A percentile compares a stretch with the other conserved stretches of the same genome.
These are phyloP conservation scores for Apostichopus japonicus DNA, from an alignment of 35 echinoderm and acorn worm genomes.

Conservation along the genomic window DNA sequence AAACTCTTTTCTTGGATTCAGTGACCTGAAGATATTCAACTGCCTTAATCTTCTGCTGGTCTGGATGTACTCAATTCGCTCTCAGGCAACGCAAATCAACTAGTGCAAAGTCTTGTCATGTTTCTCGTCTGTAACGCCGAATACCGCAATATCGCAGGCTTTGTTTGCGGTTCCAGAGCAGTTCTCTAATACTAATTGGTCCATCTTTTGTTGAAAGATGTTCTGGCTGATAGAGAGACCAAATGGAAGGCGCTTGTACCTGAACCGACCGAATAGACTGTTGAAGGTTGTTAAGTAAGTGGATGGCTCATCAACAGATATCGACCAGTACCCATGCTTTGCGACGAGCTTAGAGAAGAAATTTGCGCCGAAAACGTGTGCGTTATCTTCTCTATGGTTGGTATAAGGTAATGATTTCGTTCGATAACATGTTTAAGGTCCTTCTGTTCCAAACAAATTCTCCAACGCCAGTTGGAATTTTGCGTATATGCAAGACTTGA, in stretches of 20 bases:
- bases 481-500: constrained; percentile 49
- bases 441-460: constrained; percentile 67
- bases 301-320: constrained; percentile 51
- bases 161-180: constrained; percentile 71
- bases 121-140: constrained; percentile 39
- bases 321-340: constrained; percentile 58
- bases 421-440: constrained; percentile 46
- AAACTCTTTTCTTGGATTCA: constrained; percentile 25
- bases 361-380: constrained; percentile 48
- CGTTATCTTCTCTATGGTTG: constrained; percentile 71
- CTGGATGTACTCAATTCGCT: constrained; percentile 18
- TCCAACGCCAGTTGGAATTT: constrained; percentile 61
- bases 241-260: constrained; percentile 58
- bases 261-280: constrained; percentile 67
- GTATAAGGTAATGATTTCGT: constrained; percentile 55
- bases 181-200: constrained; percentile 35
- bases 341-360: constrained; percentile 74
- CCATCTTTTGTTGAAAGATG: constrained; percentile 69
- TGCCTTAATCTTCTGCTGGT: constrained; percentile 44
- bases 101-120: constrained; percentile 51
- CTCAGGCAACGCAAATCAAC: constrained; percentile 21
- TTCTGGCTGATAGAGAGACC: constrained; percentile 58
- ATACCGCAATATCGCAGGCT: constrained; percentile 73
- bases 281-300: constrained; percentile 62
- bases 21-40: constrained; percentile 29